phyloP scores from a whole-genome alignment of 2,113 vertebrate genomes.

The Miniopterus natalensis region DNA sequence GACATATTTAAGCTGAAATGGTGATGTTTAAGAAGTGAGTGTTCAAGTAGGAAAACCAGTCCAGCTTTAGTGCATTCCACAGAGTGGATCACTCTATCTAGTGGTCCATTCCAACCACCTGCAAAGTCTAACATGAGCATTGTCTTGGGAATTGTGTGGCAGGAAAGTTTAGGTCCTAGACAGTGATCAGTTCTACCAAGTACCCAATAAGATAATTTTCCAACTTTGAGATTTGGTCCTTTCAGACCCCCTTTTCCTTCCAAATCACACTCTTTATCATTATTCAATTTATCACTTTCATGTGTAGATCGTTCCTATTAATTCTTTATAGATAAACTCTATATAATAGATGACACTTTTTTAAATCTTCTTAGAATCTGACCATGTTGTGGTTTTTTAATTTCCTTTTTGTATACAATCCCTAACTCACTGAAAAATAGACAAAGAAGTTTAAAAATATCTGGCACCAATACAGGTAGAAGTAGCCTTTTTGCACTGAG shows the following conservation, averaged over 20 bases:
- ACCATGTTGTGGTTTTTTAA: not conserved
- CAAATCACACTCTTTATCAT: not conserved
- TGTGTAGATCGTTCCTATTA: not conserved
- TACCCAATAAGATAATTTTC: not conserved
- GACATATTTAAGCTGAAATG: not conserved
- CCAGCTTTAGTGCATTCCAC: not conserved
- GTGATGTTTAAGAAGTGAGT: slow-evolving; percentile 17
- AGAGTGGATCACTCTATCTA: not conserved
- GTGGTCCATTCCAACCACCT: not conserved
- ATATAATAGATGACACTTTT: not conserved
- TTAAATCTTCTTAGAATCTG: not conserved
- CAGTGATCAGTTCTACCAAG: not conserved
- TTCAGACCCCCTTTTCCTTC: not conserved
- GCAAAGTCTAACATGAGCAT: not conserved
- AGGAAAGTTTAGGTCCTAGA: not conserved
- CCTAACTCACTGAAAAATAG: not conserved
- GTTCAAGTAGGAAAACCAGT: not conserved
- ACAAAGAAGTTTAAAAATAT: not conserved
- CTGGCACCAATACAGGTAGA: not conserved
- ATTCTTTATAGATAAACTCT: not conserved
- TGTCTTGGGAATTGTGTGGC: not conserved
- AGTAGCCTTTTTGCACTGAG: not conserved
- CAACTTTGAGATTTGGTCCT: not conserved
- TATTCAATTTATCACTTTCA: not conserved
- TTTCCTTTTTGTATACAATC: not conserved